Evolutionary conservation across 2,888 invertebrate genomes (phyloP).

Genomic region (Troides helena): DNA sequence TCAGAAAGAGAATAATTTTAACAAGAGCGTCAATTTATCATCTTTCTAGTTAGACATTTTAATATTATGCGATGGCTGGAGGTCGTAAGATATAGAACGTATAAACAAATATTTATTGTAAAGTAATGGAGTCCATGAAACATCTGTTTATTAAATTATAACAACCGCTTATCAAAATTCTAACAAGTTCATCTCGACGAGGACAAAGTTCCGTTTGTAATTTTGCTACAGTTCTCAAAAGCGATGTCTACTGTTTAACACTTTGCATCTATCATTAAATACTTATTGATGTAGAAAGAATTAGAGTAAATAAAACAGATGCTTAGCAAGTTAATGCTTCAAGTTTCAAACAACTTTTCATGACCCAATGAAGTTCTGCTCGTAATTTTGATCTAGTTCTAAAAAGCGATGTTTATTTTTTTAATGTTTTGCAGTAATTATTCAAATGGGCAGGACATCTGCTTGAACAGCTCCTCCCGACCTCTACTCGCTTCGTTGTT

Average conservation of each 20-base stretch:
- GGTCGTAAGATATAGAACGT: neutral
- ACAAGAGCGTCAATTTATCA: slow-evolving; percentile 6
- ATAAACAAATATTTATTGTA: neutral
- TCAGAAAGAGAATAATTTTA: slow-evolving; percentile 15
- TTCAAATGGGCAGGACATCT: neutral
- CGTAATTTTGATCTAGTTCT: neutral
- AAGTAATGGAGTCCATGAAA: neutral
- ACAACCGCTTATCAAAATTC: too few relatives aligned
- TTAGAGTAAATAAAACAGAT: neutral
- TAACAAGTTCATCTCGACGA: neutral
- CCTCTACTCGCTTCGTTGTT: neutral
- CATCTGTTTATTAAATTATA: too few relatives aligned
- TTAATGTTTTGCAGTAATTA: neutral
- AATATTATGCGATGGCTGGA: too few relatives aligned
- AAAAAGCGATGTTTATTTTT: neutral
- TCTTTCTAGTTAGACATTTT: slow-evolving; percentile 12
- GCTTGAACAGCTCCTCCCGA: neutral
- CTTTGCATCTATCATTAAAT: neutral
- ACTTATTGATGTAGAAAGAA: neutral
- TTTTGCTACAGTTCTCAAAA: neutral
- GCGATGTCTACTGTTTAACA: neutral
- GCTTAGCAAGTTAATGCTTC: too few relatives aligned
- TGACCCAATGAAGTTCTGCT: neutral
- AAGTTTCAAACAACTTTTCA: too few relatives aligned
- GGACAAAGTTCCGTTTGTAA: neutral